Evolutionary conservation across 2,888 invertebrate species (phyloP), one percentile per base, ranked within the genome.

Genomic region (Eudasyphora cyanicolor): DNA sequence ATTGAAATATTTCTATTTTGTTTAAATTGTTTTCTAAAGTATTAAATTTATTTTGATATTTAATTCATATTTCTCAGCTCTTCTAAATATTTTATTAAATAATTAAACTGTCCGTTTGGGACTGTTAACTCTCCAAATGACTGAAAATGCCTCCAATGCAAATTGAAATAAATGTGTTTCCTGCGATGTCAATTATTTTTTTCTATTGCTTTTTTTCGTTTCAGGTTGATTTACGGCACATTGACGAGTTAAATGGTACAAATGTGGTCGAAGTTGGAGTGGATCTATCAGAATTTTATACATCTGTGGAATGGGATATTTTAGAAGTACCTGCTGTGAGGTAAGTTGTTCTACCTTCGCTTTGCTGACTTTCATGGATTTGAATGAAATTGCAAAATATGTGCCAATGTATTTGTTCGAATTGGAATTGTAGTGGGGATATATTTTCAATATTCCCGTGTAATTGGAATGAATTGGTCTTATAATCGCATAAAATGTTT

Each of bases 251-350:
- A 89, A 95, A 95, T 67, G 97, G 97, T 88, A 97, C 97, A 92
- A 97, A 97, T 92, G 94, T 97, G 88, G 97, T 98, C 86, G 97
- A 97, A 82, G 96, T 97, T 84, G 99, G 99, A 75, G 98, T 99
- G 83, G 99, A 99, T 93, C 94, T 99, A 86, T 96, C 97, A 76
- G 99, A 98, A 93, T 99, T 99, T 94, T 99, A 99, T 93, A 97
- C 97, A 95, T 98, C 98, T 85, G 99, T 99, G 76, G 99, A 99
- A 93, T 99, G 99, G 99, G 99, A 99, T 93, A 98, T 99, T 89
- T 94, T 99, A 85, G 97, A 98, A 93, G 99, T 98, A 90, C 98
- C 97, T 87, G 97, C 97, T 87, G 97, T 97, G 87, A 96, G 97
- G 97, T 96, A 91, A 93, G 91, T 90, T 49, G 17, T 4, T 7